Evolutionary conservation across 1,140 invertebrate species (phyloP).

Genomic region (Coptotermes formosanus): DNA sequence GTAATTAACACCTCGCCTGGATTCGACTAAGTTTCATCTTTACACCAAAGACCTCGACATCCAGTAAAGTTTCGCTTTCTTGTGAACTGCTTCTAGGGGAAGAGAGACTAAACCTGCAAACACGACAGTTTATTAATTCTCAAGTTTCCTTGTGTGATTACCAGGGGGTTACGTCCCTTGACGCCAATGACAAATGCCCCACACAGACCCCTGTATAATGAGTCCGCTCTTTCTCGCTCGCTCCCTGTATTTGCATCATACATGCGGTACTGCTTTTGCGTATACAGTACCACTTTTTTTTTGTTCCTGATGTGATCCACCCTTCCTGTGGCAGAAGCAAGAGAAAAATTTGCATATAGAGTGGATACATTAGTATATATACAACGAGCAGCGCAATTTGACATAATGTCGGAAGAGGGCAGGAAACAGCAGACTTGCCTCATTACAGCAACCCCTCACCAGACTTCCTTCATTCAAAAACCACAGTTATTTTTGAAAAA

Average conservation of each 20-base stretch:
- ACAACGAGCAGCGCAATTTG: not conserved
- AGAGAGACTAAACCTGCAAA: too few relatives aligned
- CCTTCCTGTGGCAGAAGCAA: not conserved
- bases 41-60: too few relatives aligned
- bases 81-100: too few relatives aligned
- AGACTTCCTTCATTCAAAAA: not conserved
- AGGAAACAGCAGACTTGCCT: not conserved
- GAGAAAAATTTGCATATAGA: slow-evolving; percentile 30
- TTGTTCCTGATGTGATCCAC: not conserved
- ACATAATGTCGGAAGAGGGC: slow-evolving; percentile 10
- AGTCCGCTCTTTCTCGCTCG: too few relatives aligned
- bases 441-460: not conserved
- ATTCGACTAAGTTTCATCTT: too few relatives aligned
- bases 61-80: too few relatives aligned
- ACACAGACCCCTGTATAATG: too few relatives aligned
- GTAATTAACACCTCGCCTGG: too few relatives aligned
- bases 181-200: too few relatives aligned
- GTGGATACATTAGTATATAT: slow-evolving; percentile 28
- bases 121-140: too few relatives aligned
- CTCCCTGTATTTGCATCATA: not conserved
- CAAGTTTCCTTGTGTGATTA: too few relatives aligned
- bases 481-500: not conserved
- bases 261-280: not conserved
- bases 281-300: not conserved
- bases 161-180: too few relatives aligned